Conservation (phyloP, 1,140 invertebrate species). For the Meloidogyne exigua region DNA sequence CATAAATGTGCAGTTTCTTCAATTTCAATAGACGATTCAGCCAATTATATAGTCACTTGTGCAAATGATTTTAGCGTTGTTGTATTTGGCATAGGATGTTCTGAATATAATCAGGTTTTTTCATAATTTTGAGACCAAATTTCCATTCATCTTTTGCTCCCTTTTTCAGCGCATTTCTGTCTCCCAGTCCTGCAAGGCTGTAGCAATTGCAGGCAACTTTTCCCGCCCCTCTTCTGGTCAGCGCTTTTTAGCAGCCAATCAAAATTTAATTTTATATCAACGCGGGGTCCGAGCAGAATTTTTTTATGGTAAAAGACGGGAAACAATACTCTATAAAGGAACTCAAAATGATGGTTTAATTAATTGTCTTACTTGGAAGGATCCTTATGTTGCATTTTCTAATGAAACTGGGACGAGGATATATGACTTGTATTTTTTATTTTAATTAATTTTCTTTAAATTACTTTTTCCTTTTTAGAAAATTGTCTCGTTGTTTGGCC, state of each 20-base stretch:
- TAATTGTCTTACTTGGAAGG: slow-evolving; percentile 45
- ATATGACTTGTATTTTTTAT: slow-evolving; percentile 51
- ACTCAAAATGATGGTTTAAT: slow-evolving; percentile 54
- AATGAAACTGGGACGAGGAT: slow-evolving; percentile 60
- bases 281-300: slow-evolving; percentile 30
- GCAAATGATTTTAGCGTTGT: slow-evolving; percentile 66
- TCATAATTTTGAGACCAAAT: not conserved
- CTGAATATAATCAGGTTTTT: slow-evolving; percentile 46
- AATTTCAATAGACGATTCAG: slow-evolving; percentile 66
- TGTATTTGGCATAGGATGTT: slow-evolving; percentile 50
- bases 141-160: not conserved
- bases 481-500: slow-evolving; percentile 39
- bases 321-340: slow-evolving; percentile 46
- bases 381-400: slow-evolving; percentile 53
- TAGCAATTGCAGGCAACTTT: slow-evolving; percentile 51
- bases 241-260: slow-evolving; percentile 46
- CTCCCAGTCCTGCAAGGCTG: slow-evolving; percentile 43
- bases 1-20: slow-evolving; percentile 67
- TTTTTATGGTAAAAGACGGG: slow-evolving; percentile 43
- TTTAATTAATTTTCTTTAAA: not conserved
- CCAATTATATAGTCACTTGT: slow-evolving; percentile 67
- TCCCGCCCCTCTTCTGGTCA: slow-evolving; percentile 41
- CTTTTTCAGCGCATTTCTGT: slow-evolving; percentile 18
- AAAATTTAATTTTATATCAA: slow-evolving; percentile 49
- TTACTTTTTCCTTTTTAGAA: slow-evolving; percentile 31